Conservation (phyloP, 2,113 vertebrate genomes). For the Apodemus sylvaticus region DNA sequence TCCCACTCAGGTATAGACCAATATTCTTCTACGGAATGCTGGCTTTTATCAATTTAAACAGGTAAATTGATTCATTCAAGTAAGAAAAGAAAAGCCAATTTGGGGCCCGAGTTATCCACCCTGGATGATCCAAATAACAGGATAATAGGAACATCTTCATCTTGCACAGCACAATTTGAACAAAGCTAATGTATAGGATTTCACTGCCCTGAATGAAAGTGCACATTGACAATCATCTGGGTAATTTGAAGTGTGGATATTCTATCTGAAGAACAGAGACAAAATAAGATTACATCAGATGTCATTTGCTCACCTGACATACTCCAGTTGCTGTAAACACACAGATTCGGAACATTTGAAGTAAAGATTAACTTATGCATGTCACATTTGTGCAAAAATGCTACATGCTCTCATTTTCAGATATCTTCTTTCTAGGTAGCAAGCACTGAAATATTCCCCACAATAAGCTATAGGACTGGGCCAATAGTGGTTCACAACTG, state of each 20-base stretch:
- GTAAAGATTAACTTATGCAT: background rate
- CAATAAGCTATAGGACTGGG: background rate
- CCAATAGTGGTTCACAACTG: background rate
- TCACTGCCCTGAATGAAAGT: constrained; percentile 44
- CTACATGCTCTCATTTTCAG: background rate
- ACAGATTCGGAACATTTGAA: background rate
- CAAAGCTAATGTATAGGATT: constrained; percentile 44
- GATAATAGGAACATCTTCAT: constrained; percentile 57
- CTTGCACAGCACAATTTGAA: background rate
- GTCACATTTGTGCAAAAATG: background rate
- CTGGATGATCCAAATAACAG: constrained; percentile 53
- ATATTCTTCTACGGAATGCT: constrained; percentile 37
- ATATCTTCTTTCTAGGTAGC: too few species aligned
- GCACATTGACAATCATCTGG: constrained; percentile 38
- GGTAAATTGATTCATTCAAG: constrained; percentile 70
- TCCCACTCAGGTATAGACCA: constrained; percentile 54
- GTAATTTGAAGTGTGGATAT: constrained; percentile 49
- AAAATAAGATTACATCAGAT: constrained; percentile 29
- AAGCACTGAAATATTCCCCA: too few species aligned
- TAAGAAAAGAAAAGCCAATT: constrained; percentile 69
- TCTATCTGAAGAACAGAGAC: constrained; percentile 39
- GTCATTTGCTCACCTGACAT: background rate
- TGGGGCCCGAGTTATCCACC: background rate
- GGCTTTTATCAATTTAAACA: constrained; percentile 70
- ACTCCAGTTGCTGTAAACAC: background rate